Percentiles rank a stretch among this genome's conserved stretches.
Conservation (phyloP, 2,888 invertebrate genomes). For the Caenorhabditis virilis region DNA sequence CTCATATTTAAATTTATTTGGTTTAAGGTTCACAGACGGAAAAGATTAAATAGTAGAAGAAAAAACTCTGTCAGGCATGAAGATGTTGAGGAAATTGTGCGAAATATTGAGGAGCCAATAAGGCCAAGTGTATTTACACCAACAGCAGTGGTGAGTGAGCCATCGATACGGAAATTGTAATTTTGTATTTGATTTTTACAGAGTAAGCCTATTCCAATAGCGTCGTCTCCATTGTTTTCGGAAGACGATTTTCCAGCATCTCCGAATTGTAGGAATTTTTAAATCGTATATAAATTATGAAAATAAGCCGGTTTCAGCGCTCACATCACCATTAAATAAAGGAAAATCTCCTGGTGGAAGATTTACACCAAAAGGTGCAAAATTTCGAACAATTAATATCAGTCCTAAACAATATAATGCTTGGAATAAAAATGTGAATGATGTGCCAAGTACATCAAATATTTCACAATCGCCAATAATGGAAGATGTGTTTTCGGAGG, state of each 20-base stretch:
- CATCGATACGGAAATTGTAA: no score
- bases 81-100: background rate
- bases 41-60: no score
- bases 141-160: no score
- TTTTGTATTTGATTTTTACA: no score
- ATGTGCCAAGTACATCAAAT: no score
- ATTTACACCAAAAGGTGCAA: conserved; percentile 19
- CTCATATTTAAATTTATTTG: no score
- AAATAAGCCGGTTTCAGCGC: background rate
- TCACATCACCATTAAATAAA: conserved; percentile 4
- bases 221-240: background rate
- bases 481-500: conserved; percentile 15
- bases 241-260: conserved; percentile 21
- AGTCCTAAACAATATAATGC: no score
- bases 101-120: background rate
- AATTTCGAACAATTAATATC: conserved; percentile 16
- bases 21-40: no score
- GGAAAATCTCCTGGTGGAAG: conserved; percentile 6
- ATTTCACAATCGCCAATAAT: conserved; percentile 1
- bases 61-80: no score
- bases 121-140: background rate
- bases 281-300: background rate
- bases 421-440: no score
- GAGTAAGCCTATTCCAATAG: background rate
- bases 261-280: background rate